Base-by-base conservation (phyloP, 2,797 vertebrate genomes). In the Cirrhinus molitorella region DNA sequence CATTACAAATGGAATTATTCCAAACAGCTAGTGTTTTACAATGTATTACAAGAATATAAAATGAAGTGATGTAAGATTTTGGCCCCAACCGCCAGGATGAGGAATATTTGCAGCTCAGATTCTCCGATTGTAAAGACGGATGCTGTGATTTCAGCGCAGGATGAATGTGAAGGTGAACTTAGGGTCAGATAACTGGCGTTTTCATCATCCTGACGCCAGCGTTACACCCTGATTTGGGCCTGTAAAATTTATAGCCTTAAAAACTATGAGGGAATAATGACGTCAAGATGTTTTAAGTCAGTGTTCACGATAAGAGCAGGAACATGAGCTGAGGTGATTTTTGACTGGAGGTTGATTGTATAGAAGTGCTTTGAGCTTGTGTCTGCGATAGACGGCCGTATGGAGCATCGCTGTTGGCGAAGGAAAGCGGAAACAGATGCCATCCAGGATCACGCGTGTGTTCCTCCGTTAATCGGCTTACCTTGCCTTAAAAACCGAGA, bases 401-500 rank as follows among this genome's bases (percentile, higher is more conserved):
- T 1, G 13, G 71, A 53, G 66, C 28, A 31, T 34, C 71, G 13
- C n/a, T 85, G 68, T 85, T 90, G 89, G 89, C 85, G 21, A 23
- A 28, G 67, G 40, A 85, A 76, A 85, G 79, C 17, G 3, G 70
- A 88, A 85, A 85, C 89, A 90, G 89, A 89, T 85, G 89, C 75
- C 83, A 72, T 71, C 43, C 53, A 85, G 71, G 75, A 53, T 61
- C 84, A 84, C 72, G 47, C 87, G 84, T 75, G 80, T 83, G 87
- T 80, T 87, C 72, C 76, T 79, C 80, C 81, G 73, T 79, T 90
- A 90, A 90, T 90, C 89, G 85, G 88, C 89, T 90, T 90, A 90
- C 78, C 65, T 81, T 83, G 88, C 57, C 74, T 77, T 79, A 85
- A 81, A 85, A 79, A 81, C 66, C 71, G 65, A 61, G 65, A 79